A percentile compares a stretch with the other conserved stretches of the same genome.
Evolutionary conservation across 2,113 vertebrate species (phyloP).

Genomic region (Pituophis catenifer): DNA sequence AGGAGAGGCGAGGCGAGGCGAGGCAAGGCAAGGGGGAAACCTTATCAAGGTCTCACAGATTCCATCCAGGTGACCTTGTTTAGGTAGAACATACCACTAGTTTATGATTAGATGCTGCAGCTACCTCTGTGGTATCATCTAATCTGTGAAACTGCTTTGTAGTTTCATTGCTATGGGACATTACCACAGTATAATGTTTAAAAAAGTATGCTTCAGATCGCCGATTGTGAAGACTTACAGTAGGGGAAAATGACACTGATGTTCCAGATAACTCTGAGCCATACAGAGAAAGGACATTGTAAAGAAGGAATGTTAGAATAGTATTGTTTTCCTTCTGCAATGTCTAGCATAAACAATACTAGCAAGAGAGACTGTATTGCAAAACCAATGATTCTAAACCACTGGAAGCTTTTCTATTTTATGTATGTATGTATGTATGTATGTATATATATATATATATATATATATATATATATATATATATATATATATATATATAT

Average conservation of each 20-base stretch:
- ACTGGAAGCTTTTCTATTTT: background rate
- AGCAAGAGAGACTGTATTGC: background rate
- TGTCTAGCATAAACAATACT: background rate
- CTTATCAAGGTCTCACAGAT: background rate
- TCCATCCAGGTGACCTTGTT: background rate
- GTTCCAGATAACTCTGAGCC: background rate
- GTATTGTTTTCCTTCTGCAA: background rate
- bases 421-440: background rate
- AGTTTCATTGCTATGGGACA: background rate
- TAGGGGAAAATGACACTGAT: background rate
- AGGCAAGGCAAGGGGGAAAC: background rate
- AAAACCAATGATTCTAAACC: background rate
- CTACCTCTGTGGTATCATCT: too few relatives aligned
- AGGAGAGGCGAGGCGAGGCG: background rate
- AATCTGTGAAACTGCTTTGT: background rate
- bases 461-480: too few relatives aligned
- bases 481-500: background rate
- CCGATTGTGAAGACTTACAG: background rate
- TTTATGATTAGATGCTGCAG: background rate
- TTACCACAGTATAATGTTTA: background rate
- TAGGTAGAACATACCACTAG: too few relatives aligned
- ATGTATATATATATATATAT: too few relatives aligned
- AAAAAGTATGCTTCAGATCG: background rate
- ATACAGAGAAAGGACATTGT: background rate
- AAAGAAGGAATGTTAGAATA: background rate